Evolutionary conservation across 2,888 invertebrate species (phyloP).

Genomic region (Drosophila atripex): DNA sequence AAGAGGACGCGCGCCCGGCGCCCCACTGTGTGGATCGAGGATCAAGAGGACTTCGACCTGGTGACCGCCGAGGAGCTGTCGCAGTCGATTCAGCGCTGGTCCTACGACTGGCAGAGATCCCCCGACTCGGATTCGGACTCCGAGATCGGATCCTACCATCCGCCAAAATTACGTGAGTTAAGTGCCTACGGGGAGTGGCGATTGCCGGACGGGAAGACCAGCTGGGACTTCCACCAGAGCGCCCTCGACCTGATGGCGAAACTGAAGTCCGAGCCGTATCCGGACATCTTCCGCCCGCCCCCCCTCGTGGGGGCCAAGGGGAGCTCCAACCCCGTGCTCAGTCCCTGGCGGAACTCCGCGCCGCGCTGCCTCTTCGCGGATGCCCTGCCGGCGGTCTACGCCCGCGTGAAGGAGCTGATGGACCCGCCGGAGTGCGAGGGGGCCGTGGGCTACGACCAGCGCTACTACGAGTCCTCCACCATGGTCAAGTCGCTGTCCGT

Average conservation of each 20-base stretch:
- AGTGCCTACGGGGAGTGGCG: constrained; percentile 1
- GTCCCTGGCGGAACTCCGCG: not conserved
- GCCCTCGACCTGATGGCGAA: not conserved
- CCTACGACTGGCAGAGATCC: not conserved
- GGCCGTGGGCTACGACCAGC: constrained; percentile 7
- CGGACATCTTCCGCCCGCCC: not conserved
- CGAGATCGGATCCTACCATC: not conserved
- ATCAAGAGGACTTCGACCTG: not conserved
- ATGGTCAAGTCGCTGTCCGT: not conserved
- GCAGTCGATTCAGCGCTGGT: not conserved
- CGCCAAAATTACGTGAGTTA: not conserved
- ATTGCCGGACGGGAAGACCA: constrained; percentile 2
- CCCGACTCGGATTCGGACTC: not conserved
- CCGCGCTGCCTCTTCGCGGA: not conserved
- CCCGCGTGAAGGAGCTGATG: not conserved
- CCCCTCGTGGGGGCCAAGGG: not conserved
- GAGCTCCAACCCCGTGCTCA: not conserved
- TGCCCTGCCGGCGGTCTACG: not conserved
- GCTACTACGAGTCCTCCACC: not conserved
- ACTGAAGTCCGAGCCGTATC: not conserved
- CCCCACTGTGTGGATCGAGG: not conserved
- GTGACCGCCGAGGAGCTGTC: constrained; percentile 3
- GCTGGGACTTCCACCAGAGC: not conserved
- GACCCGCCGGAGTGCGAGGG: not conserved
- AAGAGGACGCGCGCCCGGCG: not conserved